phyloP scores from a whole-genome alignment of 2,797 vertebrate species.

The Halcyon chelicuti region DNA sequence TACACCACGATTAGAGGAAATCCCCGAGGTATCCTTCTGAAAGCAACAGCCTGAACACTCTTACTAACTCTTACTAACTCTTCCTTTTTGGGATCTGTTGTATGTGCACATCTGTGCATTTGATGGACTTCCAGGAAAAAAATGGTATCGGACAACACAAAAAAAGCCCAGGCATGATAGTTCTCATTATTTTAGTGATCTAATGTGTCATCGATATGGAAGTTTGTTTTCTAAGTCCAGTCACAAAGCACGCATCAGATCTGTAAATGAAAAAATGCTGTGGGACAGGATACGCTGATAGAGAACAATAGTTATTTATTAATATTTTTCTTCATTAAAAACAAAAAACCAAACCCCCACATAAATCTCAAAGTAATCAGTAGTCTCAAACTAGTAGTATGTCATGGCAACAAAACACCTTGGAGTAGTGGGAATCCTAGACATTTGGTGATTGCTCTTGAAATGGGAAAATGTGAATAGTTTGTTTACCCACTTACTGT shows the following conservation, averaged over 20 bases:
- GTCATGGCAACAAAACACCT: neutral
- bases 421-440: neutral
- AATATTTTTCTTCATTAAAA: neutral
- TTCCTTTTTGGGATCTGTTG: neutral
- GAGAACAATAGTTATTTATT: too few species aligned
- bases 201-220: neutral
- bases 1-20: neutral
- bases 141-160: neutral
- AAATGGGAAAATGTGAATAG: neutral
- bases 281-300: neutral
- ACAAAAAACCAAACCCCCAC: neutral
- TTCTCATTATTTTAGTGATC: neutral
- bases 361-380: neutral
- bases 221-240: too few species aligned
- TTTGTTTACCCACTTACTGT: neutral
- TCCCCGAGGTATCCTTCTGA: neutral
- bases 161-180: neutral
- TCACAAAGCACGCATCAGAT: neutral
- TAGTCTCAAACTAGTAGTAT: neutral
- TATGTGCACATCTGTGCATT: neutral
- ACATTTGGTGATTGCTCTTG: neutral
- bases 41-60: neutral
- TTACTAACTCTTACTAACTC: neutral
- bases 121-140: neutral
- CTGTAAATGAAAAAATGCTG: neutral